Percentiles rank a stretch among this genome's conserved stretches.
These are phyloP conservation scores for Syndactyla subalaris DNA, from an alignment of 2,797 vertebrate genomes.

Conservation along the genomic window DNA sequence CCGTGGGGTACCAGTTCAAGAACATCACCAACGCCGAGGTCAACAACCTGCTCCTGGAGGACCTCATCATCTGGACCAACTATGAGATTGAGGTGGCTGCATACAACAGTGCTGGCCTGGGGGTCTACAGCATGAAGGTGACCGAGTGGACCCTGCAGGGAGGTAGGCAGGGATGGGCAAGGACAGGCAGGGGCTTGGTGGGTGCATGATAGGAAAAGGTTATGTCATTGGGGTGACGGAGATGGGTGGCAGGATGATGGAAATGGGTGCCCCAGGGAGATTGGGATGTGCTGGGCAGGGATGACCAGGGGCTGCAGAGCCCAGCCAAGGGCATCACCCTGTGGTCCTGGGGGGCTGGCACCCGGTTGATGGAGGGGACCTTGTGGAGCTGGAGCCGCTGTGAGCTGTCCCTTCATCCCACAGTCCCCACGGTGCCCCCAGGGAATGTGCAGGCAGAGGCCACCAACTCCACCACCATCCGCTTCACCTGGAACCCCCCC, in stretches of 20 bases:
- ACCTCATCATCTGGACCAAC: slow-evolving; percentile 99
- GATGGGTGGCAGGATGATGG: neutral
- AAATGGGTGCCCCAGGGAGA: too few relatives aligned
- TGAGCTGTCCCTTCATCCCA: neutral
- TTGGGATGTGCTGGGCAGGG: neutral
- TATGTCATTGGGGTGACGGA: neutral
- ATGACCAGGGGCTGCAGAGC: neutral
- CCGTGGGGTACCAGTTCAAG: slow-evolving; percentile 94
- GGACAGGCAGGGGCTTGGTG: neutral
- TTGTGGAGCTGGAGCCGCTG: accelerated
- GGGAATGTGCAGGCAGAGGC: slow-evolving; percentile 90
- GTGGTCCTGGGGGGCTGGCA: accelerated
- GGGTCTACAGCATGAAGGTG: slow-evolving; percentile 92
- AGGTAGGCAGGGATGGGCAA: slow-evolving; percentile 77
- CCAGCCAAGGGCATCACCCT: too few relatives aligned
- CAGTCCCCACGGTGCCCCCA: slow-evolving; percentile 94
- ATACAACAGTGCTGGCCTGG: slow-evolving; percentile 93
- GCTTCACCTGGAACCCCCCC: slow-evolving; percentile 94
- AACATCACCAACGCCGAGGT: slow-evolving; percentile 93
- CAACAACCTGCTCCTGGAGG: slow-evolving; percentile 93
- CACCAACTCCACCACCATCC: slow-evolving; percentile 93
- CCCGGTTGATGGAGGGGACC: neutral
- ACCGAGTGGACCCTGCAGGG: slow-evolving; percentile 98
- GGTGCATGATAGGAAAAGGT: accelerated
- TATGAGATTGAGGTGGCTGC: slow-evolving; percentile 98